Evolutionary conservation across 2,797 vertebrate genomes (phyloP), one percentile per base, ranked within the genome.

Genomic region (Mastacembelus armatus): DNA sequence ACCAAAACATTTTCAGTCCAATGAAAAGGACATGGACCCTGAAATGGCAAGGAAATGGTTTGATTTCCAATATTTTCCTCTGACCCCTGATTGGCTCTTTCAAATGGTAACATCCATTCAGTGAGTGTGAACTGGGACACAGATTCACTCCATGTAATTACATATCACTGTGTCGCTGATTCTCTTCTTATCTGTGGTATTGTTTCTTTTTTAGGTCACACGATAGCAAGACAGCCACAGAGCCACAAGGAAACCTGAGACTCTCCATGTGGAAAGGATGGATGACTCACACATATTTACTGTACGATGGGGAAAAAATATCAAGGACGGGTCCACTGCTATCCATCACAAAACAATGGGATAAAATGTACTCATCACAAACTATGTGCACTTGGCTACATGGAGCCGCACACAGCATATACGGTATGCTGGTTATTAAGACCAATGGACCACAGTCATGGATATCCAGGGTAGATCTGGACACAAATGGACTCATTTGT

Each of bases 181-280:
- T 81, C 72, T 67, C 51, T 36, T 68, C 56, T 71, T 47, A 50
- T 79, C 58, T 65, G 29, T 79, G 45, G 24, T 48, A 36, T 71
- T 78, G 24, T 84, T 48, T 84, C 38, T 51, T 77, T 87, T 85
- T 89, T 67, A 98, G 97, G 97, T 98, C 64, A 98, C 96, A 19
- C 96, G 96, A 95, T 98, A 98, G 95, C 96, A 83, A 92, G 93
- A 90, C 78, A 85, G 84, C 73, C 44, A 21, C 62, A 8, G 70
- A 82, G 74, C 78, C 65, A 64, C n/a, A 32, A 75, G 75, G 83
- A 83, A 82, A 87, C 68, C 75, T 64, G 73, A 84, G 83, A 74
- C 81, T 81, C 75, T 85, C 77, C 73, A 64, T 62, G 70, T 71
- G 73, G 67, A 86, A 85, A 85, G 63, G 83, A 88, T 75, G 82